Percentiles rank a stretch among this genome's conserved stretches.
Evolutionary conservation across 2,888 invertebrate species (phyloP).

Genomic region (Drosophila nigricruria): DNA sequence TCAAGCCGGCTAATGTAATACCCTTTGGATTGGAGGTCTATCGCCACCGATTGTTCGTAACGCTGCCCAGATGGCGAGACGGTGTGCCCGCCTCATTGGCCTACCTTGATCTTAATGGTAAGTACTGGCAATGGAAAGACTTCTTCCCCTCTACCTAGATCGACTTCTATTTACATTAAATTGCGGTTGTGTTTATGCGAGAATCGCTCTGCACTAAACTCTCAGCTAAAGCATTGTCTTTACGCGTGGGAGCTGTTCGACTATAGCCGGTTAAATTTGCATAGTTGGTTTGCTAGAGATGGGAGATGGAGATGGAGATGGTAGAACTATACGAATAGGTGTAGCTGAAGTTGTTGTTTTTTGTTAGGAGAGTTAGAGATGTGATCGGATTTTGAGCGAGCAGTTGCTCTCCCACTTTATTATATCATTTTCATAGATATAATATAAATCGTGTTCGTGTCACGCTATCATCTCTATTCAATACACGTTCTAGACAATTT

Average conservation of each 20-base stretch:
- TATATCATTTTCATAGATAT: not conserved
- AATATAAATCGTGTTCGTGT: not conserved
- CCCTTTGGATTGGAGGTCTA: slow-evolving; percentile 91
- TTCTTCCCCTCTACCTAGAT: not conserved
- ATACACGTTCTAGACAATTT: slow-evolving; percentile 33
- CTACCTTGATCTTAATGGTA: slow-evolving; percentile 90
- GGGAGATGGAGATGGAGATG: not conserved
- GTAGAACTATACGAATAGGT: not conserved
- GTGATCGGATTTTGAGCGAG: not conserved
- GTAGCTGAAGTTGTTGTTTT: not conserved
- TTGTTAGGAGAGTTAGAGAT: not conserved
- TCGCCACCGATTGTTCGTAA: slow-evolving; percentile 89
- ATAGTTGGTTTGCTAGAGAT: slow-evolving; percentile 13
- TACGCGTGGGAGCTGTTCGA: slow-evolving; percentile 19
- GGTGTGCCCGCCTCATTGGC: slow-evolving; percentile 92
- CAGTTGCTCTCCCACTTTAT: not conserved
- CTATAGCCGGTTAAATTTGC: not conserved
- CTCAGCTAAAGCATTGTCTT: slow-evolving; percentile 44
- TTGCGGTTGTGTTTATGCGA: slow-evolving; percentile 31
- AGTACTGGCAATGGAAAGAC: slow-evolving; percentile 35
- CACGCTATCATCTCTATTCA: not conserved
- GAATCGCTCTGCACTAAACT: slow-evolving; percentile 9
- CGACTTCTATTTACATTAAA: slow-evolving; percentile 30
- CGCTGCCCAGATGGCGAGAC: slow-evolving; percentile 90
- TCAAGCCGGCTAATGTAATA: slow-evolving; percentile 90